Percentiles rank a stretch among this genome's conserved stretches.
Evolutionary conservation across 2,888 invertebrate species (phyloP).

Genomic region (Schrankia costaestrigalis): DNA sequence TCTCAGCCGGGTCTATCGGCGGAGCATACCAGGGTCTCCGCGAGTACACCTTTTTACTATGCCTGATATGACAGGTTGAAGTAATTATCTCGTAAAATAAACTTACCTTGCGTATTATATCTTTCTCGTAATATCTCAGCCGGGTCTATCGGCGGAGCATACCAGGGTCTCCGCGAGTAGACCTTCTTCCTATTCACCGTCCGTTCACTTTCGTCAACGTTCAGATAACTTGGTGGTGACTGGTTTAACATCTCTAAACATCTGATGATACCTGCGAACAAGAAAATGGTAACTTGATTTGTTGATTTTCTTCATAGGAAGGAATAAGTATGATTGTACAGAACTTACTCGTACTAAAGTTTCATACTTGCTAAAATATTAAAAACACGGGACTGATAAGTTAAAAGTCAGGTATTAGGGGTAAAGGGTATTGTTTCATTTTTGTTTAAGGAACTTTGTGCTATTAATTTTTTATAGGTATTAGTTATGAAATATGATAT

Average conservation of each 20-base stretch:
- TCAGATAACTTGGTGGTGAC: constrained; percentile 63
- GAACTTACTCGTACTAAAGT: too few species aligned
- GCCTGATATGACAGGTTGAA: not conserved
- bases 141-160: constrained; percentile 61
- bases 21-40: constrained; percentile 71
- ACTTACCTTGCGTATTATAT: constrained; percentile 41
- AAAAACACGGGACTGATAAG: too few species aligned
- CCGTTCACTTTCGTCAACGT: constrained; percentile 58
- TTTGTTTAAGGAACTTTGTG: too few species aligned
- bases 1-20: constrained; percentile 53
- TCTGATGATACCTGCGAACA: constrained; percentile 65
- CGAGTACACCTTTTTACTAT: constrained; percentile 67
- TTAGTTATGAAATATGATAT: too few species aligned
- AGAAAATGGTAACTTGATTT: constrained; percentile 6
- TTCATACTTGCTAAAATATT: too few species aligned
- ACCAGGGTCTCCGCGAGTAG: constrained; percentile 69
- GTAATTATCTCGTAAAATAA: not conserved
- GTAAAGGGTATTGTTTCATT: too few species aligned
- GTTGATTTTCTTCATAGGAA: too few species aligned
- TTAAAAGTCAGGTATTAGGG: too few species aligned
- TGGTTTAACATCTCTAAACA: constrained; percentile 77
- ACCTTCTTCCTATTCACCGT: constrained; percentile 66
- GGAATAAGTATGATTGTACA: too few species aligned
- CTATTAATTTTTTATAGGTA: too few species aligned
- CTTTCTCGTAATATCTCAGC: constrained; percentile 40